A percentile compares a stretch with the other conserved stretches of the same genome.
phyloP scores from a whole-genome alignment of 2,797 vertebrate genomes.

The Hozukius guyotensis region DNA sequence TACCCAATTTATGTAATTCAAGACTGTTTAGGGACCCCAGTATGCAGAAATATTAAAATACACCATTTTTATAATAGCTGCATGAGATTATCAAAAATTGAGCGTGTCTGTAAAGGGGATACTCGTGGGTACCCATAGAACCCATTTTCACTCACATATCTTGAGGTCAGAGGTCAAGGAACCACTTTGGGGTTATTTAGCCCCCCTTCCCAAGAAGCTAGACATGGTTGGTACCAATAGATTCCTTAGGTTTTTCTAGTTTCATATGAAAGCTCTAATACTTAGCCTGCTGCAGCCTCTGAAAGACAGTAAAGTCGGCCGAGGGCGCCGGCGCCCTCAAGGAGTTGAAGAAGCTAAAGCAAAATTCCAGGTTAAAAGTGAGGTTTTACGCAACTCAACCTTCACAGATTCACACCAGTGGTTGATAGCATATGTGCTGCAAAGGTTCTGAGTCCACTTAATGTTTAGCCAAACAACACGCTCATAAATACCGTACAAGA shows the following conservation, averaged over 20 bases:
- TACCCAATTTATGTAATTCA: no score
- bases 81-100: no score
- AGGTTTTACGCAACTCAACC: background rate
- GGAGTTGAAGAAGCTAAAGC: background rate
- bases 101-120: no score
- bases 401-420: background rate
- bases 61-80: no score
- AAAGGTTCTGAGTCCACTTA: conserved; percentile 18
- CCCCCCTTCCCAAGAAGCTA: no score
- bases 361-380: background rate
- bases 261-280: background rate
- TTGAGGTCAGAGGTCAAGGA: fast-evolving
- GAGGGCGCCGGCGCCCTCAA: background rate
- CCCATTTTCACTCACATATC: no score
- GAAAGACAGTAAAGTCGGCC: background rate
- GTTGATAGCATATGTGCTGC: background rate
- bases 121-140: no score
- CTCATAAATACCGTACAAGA: conserved; percentile 31
- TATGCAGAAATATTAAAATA: no score
- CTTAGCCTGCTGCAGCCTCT: background rate
- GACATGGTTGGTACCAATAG: background rate
- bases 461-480: conserved; percentile 14
- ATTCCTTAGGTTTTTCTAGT: background rate
- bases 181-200: no score
- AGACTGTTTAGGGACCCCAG: no score